A percentile compares a stretch with the other conserved stretches of the same genome.
Evolutionary conservation across 2,888 invertebrate species (phyloP).

Genomic region (Allophyes oxyacanthae): DNA sequence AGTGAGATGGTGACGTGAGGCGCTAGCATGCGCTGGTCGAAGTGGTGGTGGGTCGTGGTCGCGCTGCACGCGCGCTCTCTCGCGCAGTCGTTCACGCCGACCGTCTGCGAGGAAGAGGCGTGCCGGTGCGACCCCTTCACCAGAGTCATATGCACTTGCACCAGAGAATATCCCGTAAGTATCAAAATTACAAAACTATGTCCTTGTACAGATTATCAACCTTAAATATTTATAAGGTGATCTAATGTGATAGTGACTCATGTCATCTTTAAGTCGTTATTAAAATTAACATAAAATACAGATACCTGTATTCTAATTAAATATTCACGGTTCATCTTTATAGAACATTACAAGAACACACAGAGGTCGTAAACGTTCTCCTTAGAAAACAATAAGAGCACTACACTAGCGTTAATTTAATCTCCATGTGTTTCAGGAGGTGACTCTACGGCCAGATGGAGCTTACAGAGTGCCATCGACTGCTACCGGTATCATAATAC

Average conservation of each 20-base stretch:
- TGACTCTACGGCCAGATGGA: conserved; percentile 89
- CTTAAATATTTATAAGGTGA: conserved; percentile 7
- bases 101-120: conserved; percentile 86
- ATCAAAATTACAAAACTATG: conserved; percentile 1
- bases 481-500: conserved; percentile 90
- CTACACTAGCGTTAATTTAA: not conserved
- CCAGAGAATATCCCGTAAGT: conserved; percentile 81
- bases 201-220: not conserved
- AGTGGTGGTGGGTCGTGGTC: conserved; percentile 75
- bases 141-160: conserved; percentile 89
- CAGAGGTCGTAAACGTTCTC: not conserved
- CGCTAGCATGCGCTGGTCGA: conserved; percentile 76
- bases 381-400: not conserved
- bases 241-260: conserved; percentile 31
- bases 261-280: conserved; percentile 26
- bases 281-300: conserved; percentile 27
- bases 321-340: not conserved
- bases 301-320: conserved; percentile 13
- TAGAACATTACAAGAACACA: not conserved
- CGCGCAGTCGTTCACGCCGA: conserved; percentile 74
- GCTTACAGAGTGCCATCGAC: conserved; percentile 86
- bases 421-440: conserved; percentile 80
- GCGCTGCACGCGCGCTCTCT: conserved; percentile 68
- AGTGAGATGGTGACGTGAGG: conserved; percentile 84
- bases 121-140: conserved; percentile 90